These are phyloP conservation scores for Lochmaea crataegi DNA, from an alignment of 2,888 invertebrate genomes.

Conservation along the genomic window DNA sequence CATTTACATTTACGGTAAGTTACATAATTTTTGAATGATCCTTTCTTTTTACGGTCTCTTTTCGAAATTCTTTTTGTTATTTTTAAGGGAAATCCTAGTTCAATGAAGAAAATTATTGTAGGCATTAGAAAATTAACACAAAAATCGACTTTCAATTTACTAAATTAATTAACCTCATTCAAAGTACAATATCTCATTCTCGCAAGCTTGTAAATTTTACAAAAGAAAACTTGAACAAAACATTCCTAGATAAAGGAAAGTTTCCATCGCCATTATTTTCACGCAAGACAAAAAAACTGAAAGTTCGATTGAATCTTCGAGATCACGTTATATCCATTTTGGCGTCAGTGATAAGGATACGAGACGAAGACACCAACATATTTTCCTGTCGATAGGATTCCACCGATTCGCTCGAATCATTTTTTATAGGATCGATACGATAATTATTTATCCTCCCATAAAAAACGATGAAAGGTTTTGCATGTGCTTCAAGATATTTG, in stretches of 20 bases:
- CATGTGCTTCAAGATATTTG: background rate
- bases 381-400: no score
- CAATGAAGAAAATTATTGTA: background rate
- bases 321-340: no score
- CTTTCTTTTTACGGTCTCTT: no score
- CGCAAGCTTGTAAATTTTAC: background rate
- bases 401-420: background rate
- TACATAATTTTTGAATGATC: no score
- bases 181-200: background rate
- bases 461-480: background rate
- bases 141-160: background rate
- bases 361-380: no score
- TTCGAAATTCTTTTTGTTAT: background rate
- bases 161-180: background rate
- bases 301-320: background rate
- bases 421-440: constrained; percentile 11
- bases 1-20: no score
- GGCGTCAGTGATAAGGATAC: no score
- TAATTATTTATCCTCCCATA: constrained; percentile 24
- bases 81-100: background rate
- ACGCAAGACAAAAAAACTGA: background rate
- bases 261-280: background rate
- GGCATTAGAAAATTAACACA: background rate
- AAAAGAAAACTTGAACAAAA: background rate
- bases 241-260: background rate